Base-by-base conservation (phyloP, 2,113 vertebrate genomes). In the Gadus macrocephalus region DNA sequence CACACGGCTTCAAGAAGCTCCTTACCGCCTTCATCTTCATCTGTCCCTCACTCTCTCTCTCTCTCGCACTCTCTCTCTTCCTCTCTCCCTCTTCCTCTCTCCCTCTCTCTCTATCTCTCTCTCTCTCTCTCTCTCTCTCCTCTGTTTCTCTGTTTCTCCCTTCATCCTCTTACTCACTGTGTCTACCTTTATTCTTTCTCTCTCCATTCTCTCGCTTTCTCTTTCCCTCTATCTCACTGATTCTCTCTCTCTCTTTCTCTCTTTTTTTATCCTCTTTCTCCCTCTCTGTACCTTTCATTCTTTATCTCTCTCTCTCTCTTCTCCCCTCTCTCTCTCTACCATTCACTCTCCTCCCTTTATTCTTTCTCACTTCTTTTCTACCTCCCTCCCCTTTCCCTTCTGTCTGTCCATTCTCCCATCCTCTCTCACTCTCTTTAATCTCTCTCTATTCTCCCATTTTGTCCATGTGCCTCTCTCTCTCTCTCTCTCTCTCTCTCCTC, bases 1-100 rank as follows among this genome's bases (percentile, higher is more conserved):
- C 79, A 68, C 66, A 25, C 77, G 85, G 85, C 83, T 87, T 85
- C 87, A 89, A 87, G 86, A 86, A 86, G 79, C 81, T 68, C 73
- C 78, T 78, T 64, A 76, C 73, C 72, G 76, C 83, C 81, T n/a
- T n/a, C 35, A n/a, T 80, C 68, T 62, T 55, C 8, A 12, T 67
- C 69, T 49, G 74, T 73, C 61, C 42, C 53, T 60, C 35, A 20
- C 56, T 16, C 49, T 16, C 27, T 59, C 62, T 59, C 62, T 75
- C 78, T 78, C 79, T 64, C 12, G 62, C 68, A 73, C 35, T 25
- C 77, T 31, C 31, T 31, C 31, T 31, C 31, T 31, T 6, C 5
- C 31, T 31, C 31, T 31, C 31, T 31, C 31, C 31, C 3, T 31
- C 31, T 3, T 3, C 4, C 22, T 31, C 31, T 31, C 31, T 31